Evolutionary conservation across 1,140 invertebrate genomes (phyloP).

Genomic region (Heliothis subflexa): DNA sequence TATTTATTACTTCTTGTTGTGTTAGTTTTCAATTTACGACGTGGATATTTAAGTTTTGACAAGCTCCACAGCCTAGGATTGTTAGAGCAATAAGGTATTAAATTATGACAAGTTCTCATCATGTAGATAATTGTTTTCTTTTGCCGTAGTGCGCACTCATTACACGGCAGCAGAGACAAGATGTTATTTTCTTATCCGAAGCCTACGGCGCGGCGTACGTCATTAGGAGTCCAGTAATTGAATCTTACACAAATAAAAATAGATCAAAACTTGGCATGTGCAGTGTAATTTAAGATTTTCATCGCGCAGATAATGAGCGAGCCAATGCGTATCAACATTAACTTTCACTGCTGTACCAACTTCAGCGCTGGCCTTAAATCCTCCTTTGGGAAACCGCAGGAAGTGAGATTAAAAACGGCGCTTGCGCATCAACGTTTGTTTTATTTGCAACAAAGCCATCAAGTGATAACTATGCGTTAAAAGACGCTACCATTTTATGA

Average conservation of each 20-base stretch:
- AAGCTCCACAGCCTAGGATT: background rate
- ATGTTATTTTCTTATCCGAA: constrained; percentile 66
- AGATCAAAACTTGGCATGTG: constrained; percentile 71
- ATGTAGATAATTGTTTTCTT: constrained; percentile 58
- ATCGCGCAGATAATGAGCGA: constrained; percentile 77
- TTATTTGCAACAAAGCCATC: constrained; percentile 54
- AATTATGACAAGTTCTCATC: constrained; percentile 41
- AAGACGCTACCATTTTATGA: constrained; percentile 24
- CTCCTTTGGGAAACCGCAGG: constrained; percentile 79
- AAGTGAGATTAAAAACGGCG: constrained; percentile 63
- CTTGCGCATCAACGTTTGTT: constrained; percentile 50
- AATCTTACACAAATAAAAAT: constrained; percentile 81
- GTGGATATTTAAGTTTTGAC: constrained; percentile 37
- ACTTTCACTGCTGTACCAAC: constrained; percentile 78
- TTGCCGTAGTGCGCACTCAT: constrained; percentile 55
- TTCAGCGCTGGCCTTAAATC: constrained; percentile 77
- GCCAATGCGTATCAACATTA: constrained; percentile 79
- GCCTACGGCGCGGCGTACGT: constrained; percentile 62
- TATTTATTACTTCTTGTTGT: constrained; percentile 24
- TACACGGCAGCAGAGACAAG: constrained; percentile 60
- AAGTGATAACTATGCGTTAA: constrained; percentile 47
- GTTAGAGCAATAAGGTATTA: constrained; percentile 36
- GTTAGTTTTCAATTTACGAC: constrained; percentile 19
- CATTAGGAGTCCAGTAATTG: constrained; percentile 76
- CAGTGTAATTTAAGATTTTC: constrained; percentile 83